Percentiles rank a stretch among this genome's conserved stretches.
Conservation (phyloP, 2,888 invertebrate genomes). For the Eupithecia vulgata region DNA sequence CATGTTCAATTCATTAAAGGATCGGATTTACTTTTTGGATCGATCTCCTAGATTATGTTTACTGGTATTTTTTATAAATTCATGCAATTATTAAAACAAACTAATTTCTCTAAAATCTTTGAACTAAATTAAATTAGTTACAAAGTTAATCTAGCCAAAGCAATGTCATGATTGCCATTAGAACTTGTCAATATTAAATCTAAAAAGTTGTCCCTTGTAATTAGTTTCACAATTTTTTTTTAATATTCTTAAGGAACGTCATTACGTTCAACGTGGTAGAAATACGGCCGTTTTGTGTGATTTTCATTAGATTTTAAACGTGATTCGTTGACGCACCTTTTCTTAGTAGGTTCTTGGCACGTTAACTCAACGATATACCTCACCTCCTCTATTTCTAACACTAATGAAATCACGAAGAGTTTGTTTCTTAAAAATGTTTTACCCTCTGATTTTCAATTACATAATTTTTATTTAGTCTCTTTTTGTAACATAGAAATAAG, state of each 20-base stretch:
- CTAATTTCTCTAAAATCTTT: background rate
- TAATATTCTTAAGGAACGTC: no score
- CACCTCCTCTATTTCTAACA: background rate
- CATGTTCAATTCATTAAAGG: background rate
- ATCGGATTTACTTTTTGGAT: background rate
- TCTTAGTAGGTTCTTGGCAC: background rate
- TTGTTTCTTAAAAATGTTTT: background rate
- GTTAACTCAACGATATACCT: background rate
- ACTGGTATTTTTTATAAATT: background rate
- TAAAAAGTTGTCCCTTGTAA: background rate
- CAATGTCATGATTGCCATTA: slow-evolving; percentile 29
- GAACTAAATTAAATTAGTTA: slow-evolving; percentile 33
- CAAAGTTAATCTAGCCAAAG: slow-evolving; percentile 31
- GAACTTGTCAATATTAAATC: slow-evolving; percentile 25
- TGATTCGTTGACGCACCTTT: background rate
- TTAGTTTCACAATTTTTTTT: background rate
- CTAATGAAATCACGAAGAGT: background rate
- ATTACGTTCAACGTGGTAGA: no score
- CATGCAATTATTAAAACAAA: background rate
- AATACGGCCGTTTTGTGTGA: background rate
- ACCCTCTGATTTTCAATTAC: background rate
- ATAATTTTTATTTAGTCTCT: background rate
- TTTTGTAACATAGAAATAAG: background rate
- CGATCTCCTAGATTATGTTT: background rate
- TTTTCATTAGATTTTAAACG: background rate